Conservation (phyloP, 64 coral and sea anemone genomes). For the Montipora efflorescens region DNA sequence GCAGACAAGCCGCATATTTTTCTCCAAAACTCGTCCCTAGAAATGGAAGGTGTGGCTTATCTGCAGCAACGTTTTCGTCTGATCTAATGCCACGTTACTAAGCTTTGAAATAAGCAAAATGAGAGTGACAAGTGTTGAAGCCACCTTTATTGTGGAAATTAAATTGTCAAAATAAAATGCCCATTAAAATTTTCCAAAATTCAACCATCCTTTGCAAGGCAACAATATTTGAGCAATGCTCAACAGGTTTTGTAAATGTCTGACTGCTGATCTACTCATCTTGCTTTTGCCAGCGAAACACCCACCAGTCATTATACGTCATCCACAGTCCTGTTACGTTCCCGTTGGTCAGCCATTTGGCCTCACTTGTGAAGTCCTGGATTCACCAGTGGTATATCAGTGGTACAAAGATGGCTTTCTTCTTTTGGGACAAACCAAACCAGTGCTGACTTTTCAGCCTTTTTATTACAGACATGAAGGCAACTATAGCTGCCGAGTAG, state of each 20-base stretch:
- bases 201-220: too few species aligned
- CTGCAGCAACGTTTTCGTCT: too few species aligned
- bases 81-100: too few species aligned
- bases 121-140: too few species aligned
- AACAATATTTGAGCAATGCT: too few species aligned
- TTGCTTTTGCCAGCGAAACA: constrained; percentile 45
- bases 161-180: too few species aligned
- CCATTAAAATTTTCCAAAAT: too few species aligned
- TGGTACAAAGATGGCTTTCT: constrained; percentile 87
- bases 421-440: constrained; percentile 20
- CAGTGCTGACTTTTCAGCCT: constrained; percentile 59
- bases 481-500: constrained; percentile 77
- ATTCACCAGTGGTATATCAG: constrained; percentile 70
- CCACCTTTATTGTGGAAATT: too few species aligned
- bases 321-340: constrained; percentile 73
- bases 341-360: constrained; percentile 49
- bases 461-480: constrained; percentile 87
- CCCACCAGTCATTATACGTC: constrained; percentile 59
- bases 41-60: too few species aligned
- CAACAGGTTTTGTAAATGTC: not conserved
- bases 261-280: not conserved
- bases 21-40: too few species aligned
- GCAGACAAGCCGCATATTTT: too few species aligned
- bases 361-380: constrained; percentile 32
- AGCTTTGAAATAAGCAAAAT: too few species aligned